Conservation (phyloP, 2,797 vertebrate genomes). For the Gadopsis marmoratus region DNA sequence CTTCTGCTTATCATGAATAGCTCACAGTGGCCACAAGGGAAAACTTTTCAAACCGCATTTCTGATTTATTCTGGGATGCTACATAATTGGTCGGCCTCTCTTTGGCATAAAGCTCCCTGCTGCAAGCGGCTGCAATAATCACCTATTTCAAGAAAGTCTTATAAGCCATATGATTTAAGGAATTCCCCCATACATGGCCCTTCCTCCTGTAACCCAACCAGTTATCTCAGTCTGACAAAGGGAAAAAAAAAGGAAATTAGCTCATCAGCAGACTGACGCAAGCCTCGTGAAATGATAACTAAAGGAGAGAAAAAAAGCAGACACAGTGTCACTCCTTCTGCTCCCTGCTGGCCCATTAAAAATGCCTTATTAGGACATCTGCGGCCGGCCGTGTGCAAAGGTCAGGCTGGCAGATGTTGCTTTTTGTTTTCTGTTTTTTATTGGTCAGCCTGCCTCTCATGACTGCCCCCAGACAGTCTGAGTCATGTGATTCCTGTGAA, state of each 20-base stretch:
- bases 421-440: conserved; percentile 39
- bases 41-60: conserved; percentile 15
- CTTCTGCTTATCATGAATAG: conserved; percentile 21
- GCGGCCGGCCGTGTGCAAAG: conserved; percentile 23
- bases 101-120: neutral
- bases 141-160: neutral
- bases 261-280: conserved; percentile 78
- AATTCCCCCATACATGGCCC: conserved; percentile 48
- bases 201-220: conserved; percentile 34
- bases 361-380: conserved; percentile 82
- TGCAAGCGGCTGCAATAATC: neutral
- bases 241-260: conserved; percentile 70
- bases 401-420: conserved; percentile 54
- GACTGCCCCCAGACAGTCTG: conserved; percentile 46
- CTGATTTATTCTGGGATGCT: conserved; percentile 16
- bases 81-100: neutral
- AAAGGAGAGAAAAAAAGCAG: conserved; percentile 40
- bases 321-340: conserved; percentile 60
- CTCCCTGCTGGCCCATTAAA: conserved; percentile 28
- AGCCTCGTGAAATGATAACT: conserved; percentile 63
- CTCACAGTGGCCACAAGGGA: neutral
- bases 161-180: conserved; percentile 3
- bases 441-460: neutral
- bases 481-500: conserved; percentile 65
- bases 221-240: conserved; percentile 12